Conservation (phyloP, 2,113 vertebrate species). For the Lasiurus borealis region DNA sequence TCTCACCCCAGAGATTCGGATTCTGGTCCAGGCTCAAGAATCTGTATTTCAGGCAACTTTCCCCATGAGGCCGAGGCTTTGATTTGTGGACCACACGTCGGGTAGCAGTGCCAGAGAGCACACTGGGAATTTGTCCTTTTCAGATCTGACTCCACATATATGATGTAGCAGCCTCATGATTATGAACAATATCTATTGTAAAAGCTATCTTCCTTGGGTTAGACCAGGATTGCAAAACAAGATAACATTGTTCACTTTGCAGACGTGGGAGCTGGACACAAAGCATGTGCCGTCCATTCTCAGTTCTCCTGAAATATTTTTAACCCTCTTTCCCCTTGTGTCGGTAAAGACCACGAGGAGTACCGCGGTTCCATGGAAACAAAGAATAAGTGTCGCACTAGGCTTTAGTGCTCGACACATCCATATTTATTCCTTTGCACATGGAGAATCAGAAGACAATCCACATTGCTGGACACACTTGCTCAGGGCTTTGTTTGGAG, state of each 20-base stretch:
- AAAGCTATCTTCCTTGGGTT: neutral
- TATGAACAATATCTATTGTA: neutral
- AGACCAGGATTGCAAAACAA: neutral
- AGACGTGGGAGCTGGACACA: neutral
- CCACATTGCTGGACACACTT: neutral
- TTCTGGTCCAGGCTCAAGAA: neutral
- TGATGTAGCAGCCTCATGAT: neutral
- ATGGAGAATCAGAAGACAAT: neutral
- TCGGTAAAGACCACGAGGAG: neutral
- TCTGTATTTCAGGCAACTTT: neutral
- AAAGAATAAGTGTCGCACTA: neutral
- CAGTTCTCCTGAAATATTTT: neutral
- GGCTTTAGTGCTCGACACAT: neutral
- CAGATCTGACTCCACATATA: neutral
- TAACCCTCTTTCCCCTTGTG: neutral
- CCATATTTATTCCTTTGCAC: neutral
- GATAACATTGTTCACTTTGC: neutral
- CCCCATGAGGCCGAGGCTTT: neutral
- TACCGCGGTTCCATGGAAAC: neutral
- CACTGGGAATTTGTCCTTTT: neutral
- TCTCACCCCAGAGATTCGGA: neutral
- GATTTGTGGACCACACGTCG: fast-evolving
- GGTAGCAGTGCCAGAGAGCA: neutral
- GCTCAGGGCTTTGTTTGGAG: neutral
- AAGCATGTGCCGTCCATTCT: neutral